Evolutionary conservation across 2,888 invertebrate genomes (phyloP), one percentile per base, ranked within the genome.

Genomic region (Zeuzera pyrina): DNA sequence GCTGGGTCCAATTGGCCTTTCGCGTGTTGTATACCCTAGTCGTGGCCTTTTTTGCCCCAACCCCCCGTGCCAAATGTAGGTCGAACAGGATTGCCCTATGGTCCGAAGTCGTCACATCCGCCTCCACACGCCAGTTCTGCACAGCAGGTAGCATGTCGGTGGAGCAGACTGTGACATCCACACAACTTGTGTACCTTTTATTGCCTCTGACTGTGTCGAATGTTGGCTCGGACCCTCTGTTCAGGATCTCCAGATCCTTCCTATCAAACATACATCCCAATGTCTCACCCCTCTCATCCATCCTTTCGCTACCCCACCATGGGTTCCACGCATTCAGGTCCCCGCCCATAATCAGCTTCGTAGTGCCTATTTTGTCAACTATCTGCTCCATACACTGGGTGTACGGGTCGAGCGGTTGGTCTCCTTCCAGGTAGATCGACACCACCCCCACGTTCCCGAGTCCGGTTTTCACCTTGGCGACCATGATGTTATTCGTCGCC

Each of bases 81-180:
- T 22, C 7, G 31, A 38, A 46, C 7, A 39, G 39, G 1, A 48
- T 45, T 7, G 45, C 41, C 29, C 45, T 48, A 23, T 45, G 47
- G 38, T 47, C 47, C 2, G 45, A 42, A 12, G 41, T 39, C 11
- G 19, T 36, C 1, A 45, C 19, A 4, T 12, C 25, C 15, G 41
- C 15, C 12, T 42, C 31, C 3, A 45, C 44, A 15, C 15, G 34
- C 47, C 47, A 49, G 13, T 39, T 15, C 4, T 41, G 29, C 1
- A 47, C 26, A 25, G 19, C 43, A 1, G 33, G 35, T 11, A 47
- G 31, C 0, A 47, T 25, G 1, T 34, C 1, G n/a, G n/a, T n/a
- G n/a, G n/a, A n/a, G n/a, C n/a, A n/a, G n/a, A n/a, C n/a, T n/a
- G n/a, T n/a, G n/a, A n/a, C n/a, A n/a, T n/a, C n/a, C n/a, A n/a